Conservation (phyloP, 2,113 vertebrate genomes). For the Plestiodon gilberti region DNA sequence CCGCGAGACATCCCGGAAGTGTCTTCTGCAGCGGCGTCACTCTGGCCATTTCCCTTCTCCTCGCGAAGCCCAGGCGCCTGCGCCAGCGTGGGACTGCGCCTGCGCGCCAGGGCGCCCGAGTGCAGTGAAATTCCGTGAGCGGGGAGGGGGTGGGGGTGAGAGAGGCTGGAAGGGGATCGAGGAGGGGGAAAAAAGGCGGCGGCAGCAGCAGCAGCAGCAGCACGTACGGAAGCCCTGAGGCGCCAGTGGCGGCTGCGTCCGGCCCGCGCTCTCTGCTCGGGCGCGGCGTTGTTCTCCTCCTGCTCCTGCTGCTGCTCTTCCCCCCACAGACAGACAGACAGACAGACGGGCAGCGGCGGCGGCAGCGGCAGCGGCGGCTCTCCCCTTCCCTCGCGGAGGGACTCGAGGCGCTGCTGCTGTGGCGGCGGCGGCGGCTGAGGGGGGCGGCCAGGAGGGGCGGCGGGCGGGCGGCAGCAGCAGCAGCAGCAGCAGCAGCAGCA, state of each 20-base stretch:
- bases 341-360: too few species aligned
- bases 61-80: background rate
- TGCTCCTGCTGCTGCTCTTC: background rate
- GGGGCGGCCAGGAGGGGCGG: constrained; percentile 39
- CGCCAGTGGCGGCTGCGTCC: too few species aligned
- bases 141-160: constrained; percentile 42
- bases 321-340: background rate
- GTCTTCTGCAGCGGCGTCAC: too few species aligned
- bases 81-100: background rate
- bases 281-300: background rate
- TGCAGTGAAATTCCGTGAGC: constrained; percentile 67
- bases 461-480: constrained; percentile 38
- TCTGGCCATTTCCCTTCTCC: background rate
- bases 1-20: too few species aligned
- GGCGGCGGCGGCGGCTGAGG: constrained; percentile 35
- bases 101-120: constrained; percentile 56
- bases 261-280: background rate
- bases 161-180: constrained; percentile 28
- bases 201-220: too few species aligned
- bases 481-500: constrained; percentile 43
- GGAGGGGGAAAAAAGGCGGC: background rate
- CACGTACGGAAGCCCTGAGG: too few species aligned
- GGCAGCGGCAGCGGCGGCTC: background rate
- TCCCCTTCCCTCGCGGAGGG: background rate
- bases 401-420: background rate